These are phyloP conservation scores for Nymphalis c-album DNA, from an alignment of 2,888 invertebrate species.

Conservation along the genomic window DNA sequence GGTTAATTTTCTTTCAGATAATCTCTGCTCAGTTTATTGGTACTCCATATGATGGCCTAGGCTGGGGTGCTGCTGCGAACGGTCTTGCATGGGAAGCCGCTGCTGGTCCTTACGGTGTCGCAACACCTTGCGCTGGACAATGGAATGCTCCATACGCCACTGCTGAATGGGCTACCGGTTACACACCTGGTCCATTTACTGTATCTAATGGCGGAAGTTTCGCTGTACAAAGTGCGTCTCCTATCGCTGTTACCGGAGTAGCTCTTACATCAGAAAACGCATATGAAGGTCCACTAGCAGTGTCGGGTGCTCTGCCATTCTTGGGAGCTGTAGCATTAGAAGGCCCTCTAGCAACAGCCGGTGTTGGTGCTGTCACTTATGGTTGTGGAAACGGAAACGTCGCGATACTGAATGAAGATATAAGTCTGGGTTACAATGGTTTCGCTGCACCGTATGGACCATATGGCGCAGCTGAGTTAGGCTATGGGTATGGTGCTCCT, in stretches of 20 bases:
- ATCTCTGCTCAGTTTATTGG: constrained; percentile 31
- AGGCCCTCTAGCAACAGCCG: constrained; percentile 45
- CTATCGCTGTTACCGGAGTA: constrained; percentile 49
- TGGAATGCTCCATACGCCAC: constrained; percentile 5
- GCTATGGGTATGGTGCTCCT: constrained; percentile 7
- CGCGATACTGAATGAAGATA: constrained; percentile 39
- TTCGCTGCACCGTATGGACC: constrained; percentile 1
- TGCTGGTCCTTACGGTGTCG: background rate
- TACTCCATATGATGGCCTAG: constrained; percentile 30
- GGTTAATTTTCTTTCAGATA: constrained; percentile 21
- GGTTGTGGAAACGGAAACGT: constrained; percentile 45
- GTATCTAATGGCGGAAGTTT: constrained; percentile 40
- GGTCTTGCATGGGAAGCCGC: constrained; percentile 2
- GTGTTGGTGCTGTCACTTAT: constrained; percentile 45
- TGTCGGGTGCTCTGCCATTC: constrained; percentile 50
- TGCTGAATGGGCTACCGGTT: constrained; percentile 24
- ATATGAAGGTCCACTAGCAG: constrained; percentile 45
- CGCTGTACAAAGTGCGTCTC: constrained; percentile 44
- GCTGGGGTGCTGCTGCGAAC: constrained; percentile 42
- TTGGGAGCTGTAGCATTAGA: constrained; percentile 49
- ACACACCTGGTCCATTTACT: constrained; percentile 20
- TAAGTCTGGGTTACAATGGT: constrained; percentile 19
- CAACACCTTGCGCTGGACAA: background rate
- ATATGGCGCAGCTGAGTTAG: constrained; percentile 6
- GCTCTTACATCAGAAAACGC: constrained; percentile 48